Evolutionary conservation across 2,888 invertebrate species (phyloP), one percentile per base, ranked within the genome.

Genomic region (Amiota minor): DNA sequence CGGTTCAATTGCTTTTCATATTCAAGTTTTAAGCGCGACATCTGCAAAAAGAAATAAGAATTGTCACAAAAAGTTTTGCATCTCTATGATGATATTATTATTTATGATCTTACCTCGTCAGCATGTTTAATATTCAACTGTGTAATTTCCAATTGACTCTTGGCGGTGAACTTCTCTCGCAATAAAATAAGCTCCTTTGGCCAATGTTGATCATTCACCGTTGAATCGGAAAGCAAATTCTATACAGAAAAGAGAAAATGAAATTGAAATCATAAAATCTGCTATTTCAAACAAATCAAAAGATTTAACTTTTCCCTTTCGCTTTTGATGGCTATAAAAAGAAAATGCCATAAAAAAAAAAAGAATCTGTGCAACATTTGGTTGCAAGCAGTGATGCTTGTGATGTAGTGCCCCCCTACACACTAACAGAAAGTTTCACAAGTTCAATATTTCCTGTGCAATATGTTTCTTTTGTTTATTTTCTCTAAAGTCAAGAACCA

Each of bases 111-210:
- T 53, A 95, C 91, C 91, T 95, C 95, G 62, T 91, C 91, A 75
- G 92, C 91, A 87, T 93, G 92, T 79, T 90, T 89, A 64, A 91
- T 90, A 83, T 91, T 91, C 76, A 93, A 81, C 75, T 92, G 91
- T 56, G 91, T 91, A 45, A 93, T 92, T 87, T 93, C 91, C 75
- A 90, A 88, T 86, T 92, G 92, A 83, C 93, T 92, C 86, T 93
- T 93, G 23, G 92, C 92, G 71, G 94, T 93, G 77, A 95, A 94
- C 90, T 93, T 93, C 89, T 95, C 93, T 16, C 94, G 91, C 55
- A 95, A 89, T 78, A 94, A 92, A 70, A 95, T 91, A 79, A 95
- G 91, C 90, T 95, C 95, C 75, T 92, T 89, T 56, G 95, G 95
- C 94, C 95, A 95, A 82, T 91, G 92, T 72, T 94, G 93, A 88